A percentile compares a stretch with the other conserved stretches of the same genome.
phyloP scores from a whole-genome alignment of 2,797 vertebrate genomes.

The Crenuchus spilurus region DNA sequence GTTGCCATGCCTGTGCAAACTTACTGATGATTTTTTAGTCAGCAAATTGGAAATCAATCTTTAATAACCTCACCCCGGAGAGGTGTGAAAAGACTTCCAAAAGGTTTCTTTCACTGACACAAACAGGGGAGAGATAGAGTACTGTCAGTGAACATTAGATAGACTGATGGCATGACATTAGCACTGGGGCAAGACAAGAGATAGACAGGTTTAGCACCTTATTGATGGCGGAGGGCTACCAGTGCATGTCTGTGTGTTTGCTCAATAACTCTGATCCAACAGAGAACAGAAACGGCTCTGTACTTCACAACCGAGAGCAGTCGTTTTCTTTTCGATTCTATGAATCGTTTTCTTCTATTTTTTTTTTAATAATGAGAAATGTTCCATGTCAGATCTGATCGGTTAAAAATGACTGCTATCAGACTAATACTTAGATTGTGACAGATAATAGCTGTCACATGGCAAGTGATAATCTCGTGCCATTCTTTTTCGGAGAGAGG shows the following conservation, averaged over 20 bases:
- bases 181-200: not conserved
- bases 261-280: not conserved
- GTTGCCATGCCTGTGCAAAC: no score
- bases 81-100: not conserved
- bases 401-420: no score
- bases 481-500: no score
- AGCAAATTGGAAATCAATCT: not conserved
- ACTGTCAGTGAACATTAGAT: not conserved
- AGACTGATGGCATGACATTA: slow-evolving; percentile 10
- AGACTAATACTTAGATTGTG: no score
- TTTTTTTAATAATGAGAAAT: no score
- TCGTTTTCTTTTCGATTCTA: no score
- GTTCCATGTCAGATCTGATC: no score
- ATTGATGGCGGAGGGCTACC: not conserved
- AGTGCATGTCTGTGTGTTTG: not conserved
- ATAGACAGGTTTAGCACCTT: slow-evolving; percentile 1
- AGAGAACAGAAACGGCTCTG: no score
- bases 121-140: not conserved
- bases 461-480: no score
- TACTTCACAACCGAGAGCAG: not conserved
- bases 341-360: no score
- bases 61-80: not conserved
- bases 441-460: no score
- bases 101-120: not conserved
- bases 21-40: no score